Evolutionary conservation across 2,797 vertebrate genomes (phyloP), one percentile per base, ranked within the genome.

Genomic region (Simalia tracyae): DNA sequence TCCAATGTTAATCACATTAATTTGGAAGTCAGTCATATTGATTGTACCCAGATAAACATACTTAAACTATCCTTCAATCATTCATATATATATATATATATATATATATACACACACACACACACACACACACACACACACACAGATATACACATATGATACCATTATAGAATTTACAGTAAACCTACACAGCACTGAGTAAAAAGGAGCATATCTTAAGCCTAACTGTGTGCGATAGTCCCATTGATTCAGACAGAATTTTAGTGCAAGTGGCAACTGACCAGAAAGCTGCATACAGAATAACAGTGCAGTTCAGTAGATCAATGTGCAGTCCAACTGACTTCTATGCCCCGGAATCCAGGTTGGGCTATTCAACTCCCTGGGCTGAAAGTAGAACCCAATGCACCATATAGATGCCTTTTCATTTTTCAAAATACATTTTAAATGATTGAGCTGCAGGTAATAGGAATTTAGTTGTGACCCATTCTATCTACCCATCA

Each of bases 1-100:
- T 61, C 87, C 91, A 92, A 85, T 92, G 91, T 89, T 92, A 92
- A 92, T 92, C 76, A 84, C 87, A 92, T 92, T 92, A 89, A 46
- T 89, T 89, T 92, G 87, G 24, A 89, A 92, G 50, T 56, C 56
- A 89, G 61, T 85, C 87, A 24, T 57, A 92, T 89, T 89, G 91
- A 68, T 92, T 85, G 10, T 66, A 64, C 50, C 50, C 50, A 57
- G 60, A 89, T 92, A 92, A 92, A 89, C 50, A 84, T 64, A 46
- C 50, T 72, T 46, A 15, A 81, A 63, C 76, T 92, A 17, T 5
- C 36, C 14, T 91, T 87, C 76, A 88, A 6, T 86, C 46, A 46
- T 63, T n/a, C 50, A 10, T 8, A 60, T 14, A 42, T 17, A 22
- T n/a, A 31, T 31, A 68, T 28, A 68, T 68, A 68, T 68, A 66